Conservation (phyloP, 2,888 invertebrate genomes). For the Ormyrus nitidulus region DNA sequence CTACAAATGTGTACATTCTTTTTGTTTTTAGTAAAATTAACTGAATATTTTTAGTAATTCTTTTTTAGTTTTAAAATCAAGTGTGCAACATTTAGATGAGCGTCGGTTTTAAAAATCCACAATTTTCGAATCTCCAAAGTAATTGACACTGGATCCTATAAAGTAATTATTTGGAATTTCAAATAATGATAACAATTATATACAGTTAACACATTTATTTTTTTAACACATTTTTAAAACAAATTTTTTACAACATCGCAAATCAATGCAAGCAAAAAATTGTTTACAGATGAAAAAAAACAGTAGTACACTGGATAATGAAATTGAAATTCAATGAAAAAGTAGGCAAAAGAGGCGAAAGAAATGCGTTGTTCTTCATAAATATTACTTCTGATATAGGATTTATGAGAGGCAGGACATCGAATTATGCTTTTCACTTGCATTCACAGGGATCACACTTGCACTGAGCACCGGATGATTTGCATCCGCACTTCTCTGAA, state of each 20-base stretch:
- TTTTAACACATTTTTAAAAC: conserved; percentile 17
- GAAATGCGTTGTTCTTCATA: not conserved
- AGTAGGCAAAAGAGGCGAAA: not conserved
- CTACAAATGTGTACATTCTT: too few relatives aligned
- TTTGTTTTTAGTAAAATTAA: too few relatives aligned
- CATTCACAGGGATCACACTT: conserved; percentile 64
- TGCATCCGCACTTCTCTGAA: conserved; percentile 68
- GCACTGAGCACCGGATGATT: conserved; percentile 59
- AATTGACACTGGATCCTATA: not conserved
- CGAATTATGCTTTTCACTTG: conserved; percentile 29
- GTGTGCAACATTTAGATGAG: too few relatives aligned
- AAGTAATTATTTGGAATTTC: not conserved
- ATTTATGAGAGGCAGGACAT: not conserved
- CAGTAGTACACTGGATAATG: too few relatives aligned
- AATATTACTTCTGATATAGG: not conserved
- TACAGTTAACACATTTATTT: conserved; percentile 29
- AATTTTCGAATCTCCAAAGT: too few relatives aligned
- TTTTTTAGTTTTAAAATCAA: too few relatives aligned
- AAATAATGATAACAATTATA: not conserved
- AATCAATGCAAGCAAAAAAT: not conserved
- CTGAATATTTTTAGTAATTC: too few relatives aligned
- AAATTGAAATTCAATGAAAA: not conserved
- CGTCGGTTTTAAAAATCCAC: too few relatives aligned
- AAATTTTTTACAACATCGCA: not conserved
- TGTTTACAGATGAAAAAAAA: too few relatives aligned